Base-by-base conservation (phyloP, 1,140 invertebrate genomes). In the Dinothrombium tinctorium region DNA sequence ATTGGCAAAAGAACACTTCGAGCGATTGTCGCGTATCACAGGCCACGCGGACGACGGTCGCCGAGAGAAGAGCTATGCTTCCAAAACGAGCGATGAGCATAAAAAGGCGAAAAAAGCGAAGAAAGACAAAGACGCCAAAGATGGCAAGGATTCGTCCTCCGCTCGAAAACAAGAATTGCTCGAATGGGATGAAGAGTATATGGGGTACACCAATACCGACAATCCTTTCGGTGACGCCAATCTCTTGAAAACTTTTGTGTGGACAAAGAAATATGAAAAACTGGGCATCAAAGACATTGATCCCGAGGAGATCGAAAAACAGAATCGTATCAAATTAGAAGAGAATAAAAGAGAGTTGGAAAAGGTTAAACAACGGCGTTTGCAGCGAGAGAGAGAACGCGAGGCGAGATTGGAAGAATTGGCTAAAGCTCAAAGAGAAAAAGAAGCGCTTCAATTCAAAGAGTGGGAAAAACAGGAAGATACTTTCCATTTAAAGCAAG, bases 221-320 rank as follows among this genome's bases (percentile, higher is more conserved):
- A 98, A 99, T 65, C 92, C 92, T 0, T 98, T 96, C 63, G 90
- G 92, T 2, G 92, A n/a, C n/a, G n/a, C n/a, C n/a, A n/a, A n/a
- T n/a, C n/a, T n/a, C n/a, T n/a, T n/a, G n/a, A 73, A 82, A 15
- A 84, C 82, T 0, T 98, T 98, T 64, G 77, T 92, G 4, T 99
- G 92, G 92, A 68, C 67, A 2, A 96, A 96, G 56, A 98, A 99
- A 58, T 61, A 95, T 24, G 75, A 87, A 47, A 87, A 90, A 51
- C 87, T 96, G 57, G 92, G 90, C 6, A 63, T 90, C 7, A 68
- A 71, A 31, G 71, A 70, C 50, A 68, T 87, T 0, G 71, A 69
- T 17, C 61, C 68, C 40, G 78, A 89, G 47, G 76, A 90, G 51
- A 62, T 96, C 6, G 83, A 94, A 52, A 68, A 71, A 44, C 62